Base-by-base conservation (phyloP, 1,140 invertebrate species). In the Sitodiplosis mosellana region DNA sequence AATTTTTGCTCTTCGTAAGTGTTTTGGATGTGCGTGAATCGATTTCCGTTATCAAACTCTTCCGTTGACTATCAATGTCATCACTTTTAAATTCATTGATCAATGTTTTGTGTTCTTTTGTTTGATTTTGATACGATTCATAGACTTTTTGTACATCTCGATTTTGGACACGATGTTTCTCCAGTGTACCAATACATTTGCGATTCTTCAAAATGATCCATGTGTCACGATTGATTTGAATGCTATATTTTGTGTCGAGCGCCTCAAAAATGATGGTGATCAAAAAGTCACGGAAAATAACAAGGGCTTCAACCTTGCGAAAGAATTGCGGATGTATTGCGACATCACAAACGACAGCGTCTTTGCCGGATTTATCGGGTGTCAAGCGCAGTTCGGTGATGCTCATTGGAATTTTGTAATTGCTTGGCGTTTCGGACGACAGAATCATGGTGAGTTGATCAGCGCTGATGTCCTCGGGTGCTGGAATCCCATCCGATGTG, bases 291-390 rank as follows among this genome's bases (percentile, higher is more conserved):
- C 76, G 73, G 51, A 87, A 86, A 0, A 81, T 56, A 50, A 78
- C 66, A 55, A 74, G 79, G 7, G 66, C 72, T 55, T 78, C 65
- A 40, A 80, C 70, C 69, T 81, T 82, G 2, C 69, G 67, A 52
- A 80, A 77, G 56, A 88, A 88, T 12, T 65, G 63, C 7, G 80
- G 70, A 60, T 83, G 80, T 11, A 90, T 74, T 7, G 83, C 80
- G 36, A 89, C 73, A 63, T 89, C 85, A 63, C 78, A 84, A 0
- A 75, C 82, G 49, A 74, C 74, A 20, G 78, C 78, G 0, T 73
- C 70, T 14, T 70, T 66, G 14, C 81, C 79, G 52, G 73, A 74
- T 64, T 87, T 91, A 62, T 91, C 88, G 19, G 69, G 63, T 57
- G 89, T 87, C 12, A 69, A 68, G 54, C 82, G 79, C 41, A 80